These are phyloP conservation scores for Butastur rufipennis DNA, from an alignment of 2,113 vertebrate genomes.

Conservation along the genomic window DNA sequence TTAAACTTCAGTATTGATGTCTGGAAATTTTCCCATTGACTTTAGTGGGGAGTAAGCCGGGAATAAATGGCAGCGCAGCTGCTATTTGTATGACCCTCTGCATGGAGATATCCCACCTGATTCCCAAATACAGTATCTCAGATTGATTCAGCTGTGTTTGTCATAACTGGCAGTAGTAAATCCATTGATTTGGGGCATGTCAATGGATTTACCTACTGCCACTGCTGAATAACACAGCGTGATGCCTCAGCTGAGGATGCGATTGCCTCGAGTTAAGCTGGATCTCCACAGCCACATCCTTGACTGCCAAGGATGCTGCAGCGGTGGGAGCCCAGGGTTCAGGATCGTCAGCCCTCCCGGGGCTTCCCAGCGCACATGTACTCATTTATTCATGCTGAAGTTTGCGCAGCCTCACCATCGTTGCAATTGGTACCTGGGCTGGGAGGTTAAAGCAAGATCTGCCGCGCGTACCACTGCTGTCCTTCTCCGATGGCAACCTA, in stretches of 20 bases:
- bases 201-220: neutral
- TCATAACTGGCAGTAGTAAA: neutral
- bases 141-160: neutral
- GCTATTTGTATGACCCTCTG: neutral
- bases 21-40: neutral
- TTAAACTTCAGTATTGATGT: neutral
- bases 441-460: neutral
- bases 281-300: neutral
- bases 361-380: neutral
- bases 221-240: neutral
- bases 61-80: neutral
- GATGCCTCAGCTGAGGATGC: neutral
- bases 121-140: neutral
- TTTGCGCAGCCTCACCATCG: neutral
- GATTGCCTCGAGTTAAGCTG: neutral
- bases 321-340: neutral
- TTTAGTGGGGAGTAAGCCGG: neutral
- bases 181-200: neutral
- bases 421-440: neutral
- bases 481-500: too few relatives aligned
- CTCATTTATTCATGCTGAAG: neutral
- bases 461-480: fast-evolving
- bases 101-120: neutral
- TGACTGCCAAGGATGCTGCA: neutral
- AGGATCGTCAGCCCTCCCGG: fast-evolving